These are phyloP conservation scores for Cromileptes altivelis DNA, from an alignment of 2,113 vertebrate species.

Conservation along the genomic window DNA sequence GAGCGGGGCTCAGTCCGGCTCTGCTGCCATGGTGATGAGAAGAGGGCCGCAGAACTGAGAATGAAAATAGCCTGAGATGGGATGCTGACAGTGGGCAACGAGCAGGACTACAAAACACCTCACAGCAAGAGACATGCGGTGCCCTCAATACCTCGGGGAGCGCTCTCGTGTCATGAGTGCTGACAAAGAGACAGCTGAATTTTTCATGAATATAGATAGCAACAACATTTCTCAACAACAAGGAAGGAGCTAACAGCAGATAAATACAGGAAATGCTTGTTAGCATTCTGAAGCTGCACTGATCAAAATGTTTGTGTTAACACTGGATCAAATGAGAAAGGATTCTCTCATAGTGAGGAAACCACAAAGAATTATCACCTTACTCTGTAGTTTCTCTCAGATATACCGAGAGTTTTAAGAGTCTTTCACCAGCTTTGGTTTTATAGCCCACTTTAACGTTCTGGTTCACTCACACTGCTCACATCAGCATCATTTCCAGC, in stretches of 20 bases:
- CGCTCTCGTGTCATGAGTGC: conserved; percentile 31
- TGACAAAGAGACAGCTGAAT: conserved; percentile 29
- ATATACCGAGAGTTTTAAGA: not conserved
- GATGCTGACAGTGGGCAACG: conserved; percentile 37
- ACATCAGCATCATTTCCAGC: not conserved
- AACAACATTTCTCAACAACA: not conserved
- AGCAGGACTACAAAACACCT: conserved; percentile 44
- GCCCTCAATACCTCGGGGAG: conserved; percentile 31
- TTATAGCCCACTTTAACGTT: not conserved
- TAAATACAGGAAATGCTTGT: not conserved
- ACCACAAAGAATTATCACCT: not conserved
- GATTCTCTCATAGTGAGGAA: not conserved
- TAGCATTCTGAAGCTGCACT: not conserved
- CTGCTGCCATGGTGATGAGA: conserved; percentile 74
- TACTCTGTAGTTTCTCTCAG: not conserved
- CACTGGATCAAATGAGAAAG: not conserved
- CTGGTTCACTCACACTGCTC: not conserved
- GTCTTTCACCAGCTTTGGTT: not conserved
- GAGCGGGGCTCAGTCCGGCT: conserved; percentile 42
- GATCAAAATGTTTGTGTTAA: not conserved
- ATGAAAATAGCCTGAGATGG: conserved; percentile 55
- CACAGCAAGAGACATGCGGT: conserved; percentile 23
- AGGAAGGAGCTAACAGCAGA: not conserved
- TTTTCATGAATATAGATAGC: not conserved
- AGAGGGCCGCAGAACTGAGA: conserved; percentile 8